Percentiles rank a stretch among this genome's conserved stretches.
phyloP scores from a whole-genome alignment of 2,888 invertebrate genomes.

The Tachina fera region DNA sequence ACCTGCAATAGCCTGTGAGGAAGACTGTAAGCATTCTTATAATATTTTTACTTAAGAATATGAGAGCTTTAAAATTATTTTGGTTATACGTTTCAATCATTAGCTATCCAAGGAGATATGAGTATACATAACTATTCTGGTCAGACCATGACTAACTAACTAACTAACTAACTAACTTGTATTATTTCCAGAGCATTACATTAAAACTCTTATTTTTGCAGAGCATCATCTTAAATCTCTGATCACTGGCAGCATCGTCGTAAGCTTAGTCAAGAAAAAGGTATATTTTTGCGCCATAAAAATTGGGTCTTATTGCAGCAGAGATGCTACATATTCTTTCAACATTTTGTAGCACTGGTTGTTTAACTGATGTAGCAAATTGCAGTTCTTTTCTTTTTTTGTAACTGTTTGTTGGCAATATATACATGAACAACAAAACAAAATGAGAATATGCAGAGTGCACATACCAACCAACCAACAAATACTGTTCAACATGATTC shows the following conservation, averaged over 20 bases:
- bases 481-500: slow-evolving; percentile 37
- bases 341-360: slow-evolving; percentile 22
- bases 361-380: slow-evolving; percentile 57
- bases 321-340: slow-evolving; percentile 45
- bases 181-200: no score
- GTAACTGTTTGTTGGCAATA: slow-evolving; percentile 50
- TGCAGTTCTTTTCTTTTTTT: slow-evolving; percentile 25
- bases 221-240: slow-evolving; percentile 13
- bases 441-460: slow-evolving; percentile 35
- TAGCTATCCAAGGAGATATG: no score
- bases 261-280: not conserved
- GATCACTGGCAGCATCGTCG: not conserved
- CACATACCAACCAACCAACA: slow-evolving; percentile 20
- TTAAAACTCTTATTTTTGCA: not conserved
- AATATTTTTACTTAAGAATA: no score
- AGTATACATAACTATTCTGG: no score
- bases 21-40: no score
- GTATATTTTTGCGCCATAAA: slow-evolving; percentile 36
- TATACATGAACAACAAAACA: slow-evolving; percentile 51
- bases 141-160: no score
- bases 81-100: no score
- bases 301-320: slow-evolving; percentile 50
- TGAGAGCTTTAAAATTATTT: no score
- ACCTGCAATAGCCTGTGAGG: no score
- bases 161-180: no score